These are phyloP conservation scores for Rhadinocentrus ornatus DNA, from an alignment of 2,797 vertebrate genomes.

Conservation along the genomic window DNA sequence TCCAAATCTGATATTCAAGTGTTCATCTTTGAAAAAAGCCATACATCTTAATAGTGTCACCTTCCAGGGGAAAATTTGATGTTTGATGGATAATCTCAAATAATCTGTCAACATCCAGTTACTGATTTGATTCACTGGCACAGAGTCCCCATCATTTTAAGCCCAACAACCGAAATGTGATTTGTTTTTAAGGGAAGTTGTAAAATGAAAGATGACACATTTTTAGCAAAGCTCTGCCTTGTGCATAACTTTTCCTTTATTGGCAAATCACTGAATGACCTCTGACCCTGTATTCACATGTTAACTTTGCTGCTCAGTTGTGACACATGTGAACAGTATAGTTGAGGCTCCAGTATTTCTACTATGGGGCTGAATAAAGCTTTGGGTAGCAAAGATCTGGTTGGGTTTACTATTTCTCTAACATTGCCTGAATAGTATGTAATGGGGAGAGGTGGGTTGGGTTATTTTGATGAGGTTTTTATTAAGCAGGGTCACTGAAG, in stretches of 20 bases:
- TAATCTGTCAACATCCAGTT: conserved; percentile 7
- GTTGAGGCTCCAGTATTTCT: conserved; percentile 4
- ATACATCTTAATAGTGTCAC: not conserved
- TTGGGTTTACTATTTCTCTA: not conserved
- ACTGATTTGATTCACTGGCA: not conserved
- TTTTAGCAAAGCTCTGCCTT: conserved; percentile 3
- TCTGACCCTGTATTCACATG: conserved; percentile 34
- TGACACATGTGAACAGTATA: conserved; percentile 40
- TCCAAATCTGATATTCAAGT: no score
- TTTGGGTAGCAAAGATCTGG: not conserved
- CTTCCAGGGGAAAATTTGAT: not conserved
- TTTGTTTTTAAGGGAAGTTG: not conserved
- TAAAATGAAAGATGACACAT: conserved; percentile 27
- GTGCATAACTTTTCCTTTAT: conserved; percentile 32
- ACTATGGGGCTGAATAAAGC: not conserved
- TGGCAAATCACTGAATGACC: conserved; percentile 40
- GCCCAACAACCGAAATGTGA: not conserved
- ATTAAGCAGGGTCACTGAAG: no score
- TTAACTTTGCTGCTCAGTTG: conserved; percentile 19
- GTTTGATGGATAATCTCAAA: conserved; percentile 12
- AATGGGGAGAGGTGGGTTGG: no score
- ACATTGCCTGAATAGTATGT: not conserved
- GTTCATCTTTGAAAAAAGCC: not conserved
- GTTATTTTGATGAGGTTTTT: no score
- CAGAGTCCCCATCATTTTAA: conserved; percentile 12